These are phyloP conservation scores for Stictocephala bisonia DNA, from an alignment of 2,888 invertebrate genomes.

Conservation along the genomic window DNA sequence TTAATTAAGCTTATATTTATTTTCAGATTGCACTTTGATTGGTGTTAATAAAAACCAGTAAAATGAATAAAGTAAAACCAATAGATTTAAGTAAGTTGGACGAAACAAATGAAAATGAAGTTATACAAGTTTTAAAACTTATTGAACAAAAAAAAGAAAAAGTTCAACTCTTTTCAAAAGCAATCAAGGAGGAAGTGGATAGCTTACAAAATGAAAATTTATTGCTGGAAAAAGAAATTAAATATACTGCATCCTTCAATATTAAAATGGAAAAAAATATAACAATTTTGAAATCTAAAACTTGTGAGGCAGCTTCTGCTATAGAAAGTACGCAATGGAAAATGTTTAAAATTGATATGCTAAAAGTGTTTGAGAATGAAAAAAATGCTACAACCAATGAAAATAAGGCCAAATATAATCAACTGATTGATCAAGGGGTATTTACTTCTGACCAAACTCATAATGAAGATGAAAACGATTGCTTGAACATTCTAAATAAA, in stretches of 20 bases:
- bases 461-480: background rate
- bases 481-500: background rate
- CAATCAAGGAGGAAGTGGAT: background rate
- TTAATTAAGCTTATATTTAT: too few species aligned
- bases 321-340: background rate
- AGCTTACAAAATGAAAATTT: background rate
- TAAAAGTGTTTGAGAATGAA: constrained; percentile 21
- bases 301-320: background rate
- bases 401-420: too few species aligned
- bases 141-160: background rate
- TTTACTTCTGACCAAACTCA: background rate
- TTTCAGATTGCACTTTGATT: too few species aligned
- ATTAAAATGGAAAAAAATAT: background rate
- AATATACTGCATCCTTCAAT: background rate
- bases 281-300: background rate
- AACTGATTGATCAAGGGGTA: background rate
- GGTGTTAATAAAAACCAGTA: too few species aligned
- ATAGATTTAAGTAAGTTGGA: too few species aligned
- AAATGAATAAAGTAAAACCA: too few species aligned
- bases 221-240: background rate
- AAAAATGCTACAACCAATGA: background rate
- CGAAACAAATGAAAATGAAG: constrained; percentile 5
- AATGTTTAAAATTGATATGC: background rate
- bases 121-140: background rate
- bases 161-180: background rate